Evolutionary conservation across 2,888 invertebrate species (phyloP), one percentile per base, ranked within the genome.

Genomic region (Pyralis farinalis): DNA sequence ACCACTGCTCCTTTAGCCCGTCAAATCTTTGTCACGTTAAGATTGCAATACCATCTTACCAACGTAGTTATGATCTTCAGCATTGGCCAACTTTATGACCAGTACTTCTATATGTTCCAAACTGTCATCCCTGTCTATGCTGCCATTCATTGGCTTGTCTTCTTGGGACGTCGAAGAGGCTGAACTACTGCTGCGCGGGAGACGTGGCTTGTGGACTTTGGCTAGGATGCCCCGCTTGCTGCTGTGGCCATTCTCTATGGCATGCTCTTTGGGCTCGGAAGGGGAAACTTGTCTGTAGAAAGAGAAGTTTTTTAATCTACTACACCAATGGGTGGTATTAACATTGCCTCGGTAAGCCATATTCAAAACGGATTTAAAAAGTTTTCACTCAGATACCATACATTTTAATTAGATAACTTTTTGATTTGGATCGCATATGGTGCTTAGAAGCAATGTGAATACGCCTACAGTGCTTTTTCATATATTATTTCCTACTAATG

Each of bases 21-120:
- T n/a, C n/a, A n/a, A n/a, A n/a, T n/a, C n/a, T n/a, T n/a, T n/a
- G n/a, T n/a, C n/a, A n/a, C n/a, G 16, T 3, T 16, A 16, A 25
- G 12, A 10, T 12, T 10, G 1, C 3, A 7, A 31, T 31, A 3
- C 12, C 12, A 8, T 66, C 86, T 76, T 37, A 87, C 88, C 88
- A 25, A 88, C 75, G 61, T 84, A 86, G 47, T 87, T 87, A 46
- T 74, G 73, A 39, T 87, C 87, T 39, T 84, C 82, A 2, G 69
- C 63, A 34, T 70, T 77, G 1, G 83, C 74, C 53, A 90, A 58
- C 58, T 81, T 85, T 20, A 90, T 86, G 38, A 90, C 53, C 34
- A 85, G 58, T 43, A 90, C 90, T 40, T 86, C 86, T 1, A 73
- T 57, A 12, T 62, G 66, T 3, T 85, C 85, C 44, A 63, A 34